Evolutionary conservation across 2,888 invertebrate species (phyloP), one percentile per base, ranked within the genome.

Genomic region (Pristionchus arcanus): DNA sequence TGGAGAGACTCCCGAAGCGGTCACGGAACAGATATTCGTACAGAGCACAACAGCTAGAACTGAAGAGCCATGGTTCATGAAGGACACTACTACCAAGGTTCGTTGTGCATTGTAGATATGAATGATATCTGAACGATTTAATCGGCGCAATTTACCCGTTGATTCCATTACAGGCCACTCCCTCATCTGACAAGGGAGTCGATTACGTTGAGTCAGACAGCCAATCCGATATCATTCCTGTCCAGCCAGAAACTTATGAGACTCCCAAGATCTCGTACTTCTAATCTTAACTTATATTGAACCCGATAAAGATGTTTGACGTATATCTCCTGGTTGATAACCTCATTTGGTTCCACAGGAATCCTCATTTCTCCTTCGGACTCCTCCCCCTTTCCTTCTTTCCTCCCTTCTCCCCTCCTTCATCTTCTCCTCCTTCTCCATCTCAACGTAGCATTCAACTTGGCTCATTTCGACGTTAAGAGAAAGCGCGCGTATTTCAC

Each of bases 201-300:
- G 87, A 87, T 49, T 87, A 87, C 21, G 68, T 87, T 21, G 87
- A 87, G 49, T 53, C 28, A 1, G 87, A 87, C 21, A 25, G 42
- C 19, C 66, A 68, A 19, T 66, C 28, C 13, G 87, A 87, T 28
- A 25, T 85, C 25, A n/a, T 66, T 68, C 87, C 68, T 21, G 28
- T 63, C 34, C 25, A 83, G 9, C 15, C 31, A 21, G 42, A 53
- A 5, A 81, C 81, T 53, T 81, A 81, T 53, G n/a, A n/a, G 4
- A 81, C 81, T 4, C 59, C 31, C 21, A 13, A 66, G 16, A 81
- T 81, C 34, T 49, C 28, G 13, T 63, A 63, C 11, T n/a, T 25
- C 25, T 63, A 63, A 63, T 5, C 42, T 7, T 49, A 49, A 49
- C 42, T 4, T 63, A 34, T 83, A 7, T 19, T 31, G 21, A 21